Conservation (phyloP, 2,888 invertebrate genomes). For the Tortrix viridana region DNA sequence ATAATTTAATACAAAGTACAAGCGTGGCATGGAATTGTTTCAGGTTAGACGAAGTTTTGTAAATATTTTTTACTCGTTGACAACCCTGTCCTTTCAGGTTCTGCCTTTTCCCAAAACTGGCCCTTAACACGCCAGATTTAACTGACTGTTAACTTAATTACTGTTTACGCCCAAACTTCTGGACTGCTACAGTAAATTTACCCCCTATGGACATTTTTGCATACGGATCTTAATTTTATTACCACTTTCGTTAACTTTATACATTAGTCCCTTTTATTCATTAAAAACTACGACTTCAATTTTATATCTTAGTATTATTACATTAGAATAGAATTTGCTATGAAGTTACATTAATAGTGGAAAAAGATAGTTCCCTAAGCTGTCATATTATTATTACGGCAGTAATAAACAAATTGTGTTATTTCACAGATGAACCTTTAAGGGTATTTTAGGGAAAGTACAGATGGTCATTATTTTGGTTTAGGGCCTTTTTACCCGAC, state of each 20-base stretch:
- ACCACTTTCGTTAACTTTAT: conserved; percentile 30
- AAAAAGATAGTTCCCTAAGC: conserved; percentile 17
- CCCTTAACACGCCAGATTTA: conserved; percentile 67
- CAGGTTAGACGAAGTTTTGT: too few species aligned
- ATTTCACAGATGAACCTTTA: background rate
- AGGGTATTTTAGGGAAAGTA: background rate
- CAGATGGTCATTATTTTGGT: too few species aligned
- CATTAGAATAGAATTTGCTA: conserved; percentile 14
- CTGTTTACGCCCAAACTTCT: conserved; percentile 42
- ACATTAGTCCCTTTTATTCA: conserved; percentile 24
- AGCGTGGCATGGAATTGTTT: too few species aligned
- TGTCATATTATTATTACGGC: conserved; percentile 27
- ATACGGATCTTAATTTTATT: conserved; percentile 34
- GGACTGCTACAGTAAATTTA: conserved; percentile 26
- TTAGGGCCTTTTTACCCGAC: too few species aligned
- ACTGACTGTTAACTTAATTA: conserved; percentile 66
- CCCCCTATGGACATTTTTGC: conserved; percentile 37
- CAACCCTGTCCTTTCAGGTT: background rate
- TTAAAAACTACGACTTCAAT: conserved; percentile 3
- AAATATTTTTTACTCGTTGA: background rate
- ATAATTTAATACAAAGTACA: too few species aligned
- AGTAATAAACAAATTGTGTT: conserved; percentile 20
- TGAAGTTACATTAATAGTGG: conserved; percentile 9
- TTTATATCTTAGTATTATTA: conserved; percentile 4
- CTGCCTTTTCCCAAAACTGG: conserved; percentile 54